Base-by-base conservation (phyloP, 2,888 invertebrate genomes). In the Seira sanloemensis region DNA sequence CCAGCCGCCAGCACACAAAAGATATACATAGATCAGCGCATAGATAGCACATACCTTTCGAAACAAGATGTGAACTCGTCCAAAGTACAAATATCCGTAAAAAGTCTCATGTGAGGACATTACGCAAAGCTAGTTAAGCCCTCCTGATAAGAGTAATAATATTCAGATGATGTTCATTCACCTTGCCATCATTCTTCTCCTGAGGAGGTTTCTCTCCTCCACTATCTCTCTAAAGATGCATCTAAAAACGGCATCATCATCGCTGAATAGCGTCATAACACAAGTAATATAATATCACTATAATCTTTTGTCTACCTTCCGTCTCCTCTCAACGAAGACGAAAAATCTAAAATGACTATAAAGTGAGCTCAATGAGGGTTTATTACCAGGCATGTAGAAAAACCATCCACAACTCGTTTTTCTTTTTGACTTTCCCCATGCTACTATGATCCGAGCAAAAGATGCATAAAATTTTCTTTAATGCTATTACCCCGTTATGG, bases 381-480 rank as follows among this genome's bases (percentile, higher is more conserved):
- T 50, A 50, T 50, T 50, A 50, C 50, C 50, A 50, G 50, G 50
- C 50, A 50, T 50, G 50, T 50, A 18, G 50, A 50, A 50, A 18
- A 12, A 2, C 50, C 16, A 50, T 50, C 50, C 50, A 50, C 50
- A 2, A 50, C 50, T 27, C 62, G 23, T 54, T 24, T 58, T 62
- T 19, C 26, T 74, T 74, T 54, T 65, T 74, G 75, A 66, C 75
- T 75, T 66, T 23, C 75, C 24, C 62, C 46, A 25, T 50, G n/a
- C n/a, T n/a, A 50, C 50, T 12, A 50, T 72, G 77, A 82, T 72
- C 77, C 71, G 72, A 72, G 26, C 77, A 82, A 12, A 82, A 82
- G 82, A 82, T 78, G 78, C 83, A 83, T 83, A 83, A 83, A 83
- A 78, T 83, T 50, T 83, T 68, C 78, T 77, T 54, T 83, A 83